Evolutionary conservation across 2,888 invertebrate species (phyloP), one percentile per base, ranked within the genome.

Genomic region (Pecten maximus): DNA sequence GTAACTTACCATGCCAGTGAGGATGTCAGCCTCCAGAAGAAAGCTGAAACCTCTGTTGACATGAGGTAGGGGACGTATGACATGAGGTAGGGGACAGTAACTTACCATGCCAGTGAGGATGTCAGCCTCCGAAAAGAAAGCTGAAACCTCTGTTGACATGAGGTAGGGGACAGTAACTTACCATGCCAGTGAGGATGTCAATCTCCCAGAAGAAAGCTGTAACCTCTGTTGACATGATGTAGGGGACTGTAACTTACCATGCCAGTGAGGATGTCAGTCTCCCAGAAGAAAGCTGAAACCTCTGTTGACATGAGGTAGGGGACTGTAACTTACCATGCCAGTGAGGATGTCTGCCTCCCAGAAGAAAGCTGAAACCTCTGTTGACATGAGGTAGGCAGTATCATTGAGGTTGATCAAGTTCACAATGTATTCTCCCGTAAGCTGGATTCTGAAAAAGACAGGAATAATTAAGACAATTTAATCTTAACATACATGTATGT

Each of bases 271-370:
- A 96, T 93, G 91, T 96, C 96, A 44, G 94, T 94, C 40, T 95
- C 94, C 95, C 96, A 96, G 90, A 96, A 93, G n/a, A 95, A 93
- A 3, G 92, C 8, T 10, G 12, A 28, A 10, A 74, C 28, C 23
- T 74, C 74, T 1, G 35, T 74, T 35, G 74, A 35, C 35, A 74
- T 74, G 4, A 35, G 74, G 8, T 35, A 74, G 15, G 10, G 74
- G 35, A 74, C 54, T 12, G 74, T 74, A n/a, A 87, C 93, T 91
- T 92, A 96, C 96, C 96, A 95, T 95, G 10, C 94, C 92, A 16
- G 94, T 92, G 10, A 96, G 92, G n/a, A 96, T 93, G 91, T 96
- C 96, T 40, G 94, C 94, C 40, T 95, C 94, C 95, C 96, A 96
- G 90, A 96, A 93, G n/a, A 96, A 93, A 2, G 92, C 91, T 0